A percentile compares a stretch with the other conserved stretches of the same genome.
Conservation (phyloP, 2,888 invertebrate genomes). For the Aporophyla lueneburgensis region DNA sequence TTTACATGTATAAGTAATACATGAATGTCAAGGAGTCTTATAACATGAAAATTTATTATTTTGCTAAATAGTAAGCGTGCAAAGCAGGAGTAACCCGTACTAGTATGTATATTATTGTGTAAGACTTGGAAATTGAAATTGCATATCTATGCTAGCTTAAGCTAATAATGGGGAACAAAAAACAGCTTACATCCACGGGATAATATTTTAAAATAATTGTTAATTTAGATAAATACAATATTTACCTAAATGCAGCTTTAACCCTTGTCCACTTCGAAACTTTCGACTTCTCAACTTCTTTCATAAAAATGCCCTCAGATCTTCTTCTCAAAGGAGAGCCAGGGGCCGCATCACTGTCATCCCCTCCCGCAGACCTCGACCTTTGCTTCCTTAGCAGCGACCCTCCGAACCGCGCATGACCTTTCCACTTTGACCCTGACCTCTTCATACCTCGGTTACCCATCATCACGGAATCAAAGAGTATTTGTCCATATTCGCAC, state of each 20-base stretch:
- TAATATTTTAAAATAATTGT: neutral
- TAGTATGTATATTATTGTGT: too few relatives aligned
- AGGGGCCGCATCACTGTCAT: slow-evolving; percentile 88
- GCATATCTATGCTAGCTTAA: neutral
- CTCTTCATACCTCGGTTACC: slow-evolving; percentile 88
- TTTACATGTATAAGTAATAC: too few relatives aligned
- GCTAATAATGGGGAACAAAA: neutral
- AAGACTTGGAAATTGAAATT: too few relatives aligned
- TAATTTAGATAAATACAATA: neutral
- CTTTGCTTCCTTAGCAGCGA: slow-evolving; percentile 91
- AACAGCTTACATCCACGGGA: too few relatives aligned
- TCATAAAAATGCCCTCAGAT: slow-evolving; percentile 84
- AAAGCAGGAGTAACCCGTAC: too few relatives aligned
- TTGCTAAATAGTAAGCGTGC: too few relatives aligned
- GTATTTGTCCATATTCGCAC: slow-evolving; percentile 91
- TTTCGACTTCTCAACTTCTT: slow-evolving; percentile 90
- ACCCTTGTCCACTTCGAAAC: slow-evolving; percentile 97
- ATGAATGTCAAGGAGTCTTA: too few relatives aligned
- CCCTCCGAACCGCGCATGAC: slow-evolving; percentile 86
- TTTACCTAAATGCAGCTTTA: slow-evolving; percentile 96
- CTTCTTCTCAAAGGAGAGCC: slow-evolving; percentile 83
- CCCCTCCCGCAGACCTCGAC: slow-evolving; percentile 93
- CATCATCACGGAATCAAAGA: slow-evolving; percentile 92
- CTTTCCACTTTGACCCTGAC: slow-evolving; percentile 88
- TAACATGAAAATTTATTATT: too few relatives aligned